Percentiles rank a stretch among this genome's conserved stretches.
These are phyloP conservation scores for Bettongia penicillata DNA, from an alignment of 2,113 vertebrate species.

Conservation along the genomic window DNA sequence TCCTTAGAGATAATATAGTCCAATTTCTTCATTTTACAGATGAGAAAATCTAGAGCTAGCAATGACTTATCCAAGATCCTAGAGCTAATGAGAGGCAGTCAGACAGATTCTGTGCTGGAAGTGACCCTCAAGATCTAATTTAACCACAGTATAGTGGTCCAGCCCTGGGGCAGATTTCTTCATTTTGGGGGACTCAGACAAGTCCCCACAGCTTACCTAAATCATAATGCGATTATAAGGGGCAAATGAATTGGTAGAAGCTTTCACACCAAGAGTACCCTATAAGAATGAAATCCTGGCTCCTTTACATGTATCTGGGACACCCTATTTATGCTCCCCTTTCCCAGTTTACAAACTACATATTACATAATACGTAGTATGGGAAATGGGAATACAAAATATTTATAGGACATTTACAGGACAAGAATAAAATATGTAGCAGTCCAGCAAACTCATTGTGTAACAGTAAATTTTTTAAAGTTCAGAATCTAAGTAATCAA, in stretches of 20 bases:
- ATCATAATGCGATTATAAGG: neutral
- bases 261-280: neutral
- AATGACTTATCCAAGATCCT: neutral
- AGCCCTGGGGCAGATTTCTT: neutral
- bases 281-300: neutral
- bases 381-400: neutral
- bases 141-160: neutral
- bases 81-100: neutral
- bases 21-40: neutral
- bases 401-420: neutral
- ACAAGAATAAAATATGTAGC: neutral
- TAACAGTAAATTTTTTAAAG: neutral
- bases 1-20: neutral
- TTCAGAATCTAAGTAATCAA: neutral
- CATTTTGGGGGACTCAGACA: neutral
- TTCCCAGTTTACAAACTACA: neutral
- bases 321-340: neutral
- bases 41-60: neutral
- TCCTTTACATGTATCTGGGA: neutral
- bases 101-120: neutral
- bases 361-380: neutral
- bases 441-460: neutral
- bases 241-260: neutral
- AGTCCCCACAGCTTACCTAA: neutral
- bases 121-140: neutral